Conservation (phyloP, 1,140 invertebrate genomes). For the Drosophila kanapiae region DNA sequence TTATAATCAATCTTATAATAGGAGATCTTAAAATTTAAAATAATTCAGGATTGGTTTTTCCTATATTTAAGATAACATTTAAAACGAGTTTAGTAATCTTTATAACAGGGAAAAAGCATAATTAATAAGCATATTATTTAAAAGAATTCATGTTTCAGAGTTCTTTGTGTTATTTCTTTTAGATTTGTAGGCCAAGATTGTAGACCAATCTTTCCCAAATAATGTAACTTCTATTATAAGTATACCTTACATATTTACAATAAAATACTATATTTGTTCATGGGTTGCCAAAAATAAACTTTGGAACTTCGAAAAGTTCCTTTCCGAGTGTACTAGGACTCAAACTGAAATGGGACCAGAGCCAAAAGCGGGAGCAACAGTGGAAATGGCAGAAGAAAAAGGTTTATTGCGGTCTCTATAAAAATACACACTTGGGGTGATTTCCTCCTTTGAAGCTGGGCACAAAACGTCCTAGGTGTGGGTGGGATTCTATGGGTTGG, state of each 20-base stretch:
- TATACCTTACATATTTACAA: not conserved
- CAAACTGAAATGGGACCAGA: slow-evolving; percentile 17
- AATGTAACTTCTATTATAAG: too few relatives aligned
- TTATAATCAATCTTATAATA: too few relatives aligned
- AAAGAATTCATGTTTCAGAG: too few relatives aligned
- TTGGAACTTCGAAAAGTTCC: not conserved
- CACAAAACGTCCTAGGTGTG: slow-evolving; percentile 69
- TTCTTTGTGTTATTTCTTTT: too few relatives aligned
- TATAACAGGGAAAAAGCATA: too few relatives aligned
- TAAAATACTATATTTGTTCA: not conserved
- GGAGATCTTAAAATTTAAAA: not conserved
- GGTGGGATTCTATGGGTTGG: slow-evolving; percentile 35
- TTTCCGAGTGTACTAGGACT: slow-evolving; percentile 26
- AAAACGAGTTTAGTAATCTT: not conserved
- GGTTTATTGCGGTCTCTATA: slow-evolving; percentile 83
- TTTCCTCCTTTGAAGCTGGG: slow-evolving; percentile 73
- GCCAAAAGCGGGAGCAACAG: slow-evolving; percentile 30
- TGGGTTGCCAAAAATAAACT: not conserved
- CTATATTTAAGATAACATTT: not conserved
- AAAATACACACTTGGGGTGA: slow-evolving; percentile 83
- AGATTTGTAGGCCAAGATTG: too few relatives aligned
- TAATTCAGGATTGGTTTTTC: not conserved
- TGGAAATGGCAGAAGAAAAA: slow-evolving; percentile 70
- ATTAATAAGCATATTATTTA: too few relatives aligned
- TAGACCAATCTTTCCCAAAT: too few relatives aligned